phyloP scores from a whole-genome alignment of 1,140 invertebrate genomes.

The Oppia nitens region DNA sequence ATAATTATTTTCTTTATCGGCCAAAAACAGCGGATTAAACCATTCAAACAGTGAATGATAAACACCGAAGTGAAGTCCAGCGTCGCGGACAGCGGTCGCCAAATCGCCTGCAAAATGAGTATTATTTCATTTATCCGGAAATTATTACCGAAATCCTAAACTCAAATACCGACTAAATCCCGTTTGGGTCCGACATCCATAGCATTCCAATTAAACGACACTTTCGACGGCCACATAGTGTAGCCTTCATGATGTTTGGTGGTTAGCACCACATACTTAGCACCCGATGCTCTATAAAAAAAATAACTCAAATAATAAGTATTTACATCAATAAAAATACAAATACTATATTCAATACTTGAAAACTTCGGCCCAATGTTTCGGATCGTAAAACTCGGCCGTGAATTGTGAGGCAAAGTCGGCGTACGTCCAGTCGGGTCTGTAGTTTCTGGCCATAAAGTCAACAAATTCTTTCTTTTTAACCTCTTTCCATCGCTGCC shows the following conservation, averaged over 20 bases:
- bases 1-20: slow-evolving; percentile 22
- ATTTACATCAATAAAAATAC: slow-evolving; percentile 81
- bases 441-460: slow-evolving; percentile 31
- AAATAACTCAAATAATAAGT: slow-evolving; percentile 79
- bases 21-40: slow-evolving; percentile 28
- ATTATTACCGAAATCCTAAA: no score
- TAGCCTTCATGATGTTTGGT: no score
- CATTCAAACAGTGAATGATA: slow-evolving; percentile 32
- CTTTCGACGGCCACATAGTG: slow-evolving; percentile 8
- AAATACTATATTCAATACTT: slow-evolving; percentile 39
- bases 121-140: no score
- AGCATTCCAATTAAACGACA: slow-evolving; percentile 69
- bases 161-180: slow-evolving; percentile 63
- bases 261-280: no score
- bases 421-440: slow-evolving; percentile 29
- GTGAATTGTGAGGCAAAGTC: slow-evolving; percentile 33
- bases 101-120: slow-evolving; percentile 50
- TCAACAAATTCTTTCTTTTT: slow-evolving; percentile 17
- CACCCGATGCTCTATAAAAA: no score
- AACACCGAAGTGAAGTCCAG: slow-evolving; percentile 30
- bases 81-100: slow-evolving; percentile 28
- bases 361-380: slow-evolving; percentile 30
- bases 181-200: slow-evolving; percentile 63
- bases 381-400: slow-evolving; percentile 30
- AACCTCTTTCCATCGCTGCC: slow-evolving; percentile 27